Evolutionary conservation across 1,140 invertebrate species (phyloP), one percentile per base, ranked within the genome.

Genomic region (Parapsyche elsis): DNA sequence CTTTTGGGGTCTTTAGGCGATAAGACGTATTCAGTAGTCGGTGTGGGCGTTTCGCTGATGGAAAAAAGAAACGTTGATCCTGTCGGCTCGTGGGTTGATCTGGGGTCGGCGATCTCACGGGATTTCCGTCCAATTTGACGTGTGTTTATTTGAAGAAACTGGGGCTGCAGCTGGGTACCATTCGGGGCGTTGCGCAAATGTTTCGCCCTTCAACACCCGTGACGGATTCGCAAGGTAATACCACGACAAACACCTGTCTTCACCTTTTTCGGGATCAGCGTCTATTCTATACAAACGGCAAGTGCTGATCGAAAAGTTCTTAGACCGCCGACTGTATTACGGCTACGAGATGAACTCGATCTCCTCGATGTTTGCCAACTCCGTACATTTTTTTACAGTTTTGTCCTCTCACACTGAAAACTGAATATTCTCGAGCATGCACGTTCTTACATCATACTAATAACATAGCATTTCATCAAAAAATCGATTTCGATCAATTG

Each of bases 121-220:
- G 71, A 73, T 73, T 73, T 73, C 16, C 44, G 71, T 73, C 44
- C 71, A 73, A 73, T 73, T 73, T 73, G 71, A 73, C 71, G 71
- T 73, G 71, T 73, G 71, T 73, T 73, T 73, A 46, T 73, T 73
- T 38, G 38, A 38, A 16, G 19, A 53, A 53, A 73, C 16, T 16
- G 38, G 14, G 38, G 71, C 14, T 21, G 61, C n/a, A 10, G 38
- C 5, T 14, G 64, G 64, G 21, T 1, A 21, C 4, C 12, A 2
- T 14, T 53, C 10, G 49, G 49, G 16, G 12, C 12, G 49, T 12
- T 16, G 16, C 16, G 49, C 49, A 53, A 53, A 53, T 12, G 64
- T 12, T 23, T 67, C 64, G 21, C 21, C 64, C 64, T 67, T 67
- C 64, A 26, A 14, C 64, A n/a, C 21, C 64, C 24, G 24, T 67